Evolutionary conservation across 2,113 vertebrate species (phyloP).

Genomic region (Cochlearius cochlearius): DNA sequence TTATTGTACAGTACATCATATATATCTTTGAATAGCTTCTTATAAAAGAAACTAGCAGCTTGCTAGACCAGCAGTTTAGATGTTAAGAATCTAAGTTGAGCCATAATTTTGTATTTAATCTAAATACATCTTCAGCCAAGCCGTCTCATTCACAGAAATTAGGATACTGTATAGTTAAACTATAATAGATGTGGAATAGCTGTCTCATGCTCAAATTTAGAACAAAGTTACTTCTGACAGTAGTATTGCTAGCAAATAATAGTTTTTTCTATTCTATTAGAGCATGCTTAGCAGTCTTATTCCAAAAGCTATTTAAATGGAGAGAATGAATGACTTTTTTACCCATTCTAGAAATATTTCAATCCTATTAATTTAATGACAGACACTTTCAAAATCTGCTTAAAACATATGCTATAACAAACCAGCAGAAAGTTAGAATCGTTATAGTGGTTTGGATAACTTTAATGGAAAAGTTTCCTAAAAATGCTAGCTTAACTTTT

Average conservation of each 20-base stretch:
- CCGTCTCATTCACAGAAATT: neutral
- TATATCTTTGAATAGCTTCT: neutral
- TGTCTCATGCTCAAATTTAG: constrained; percentile 26
- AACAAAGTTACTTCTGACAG: neutral
- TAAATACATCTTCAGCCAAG: neutral
- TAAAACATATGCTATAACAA: fast-evolving
- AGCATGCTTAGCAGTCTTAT: neutral
- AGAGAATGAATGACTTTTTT: neutral
- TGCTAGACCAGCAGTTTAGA: neutral
- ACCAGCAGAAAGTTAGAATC: neutral
- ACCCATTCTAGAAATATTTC: neutral
- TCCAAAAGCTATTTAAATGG: neutral
- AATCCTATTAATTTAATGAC: neutral
- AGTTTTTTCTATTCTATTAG: neutral
- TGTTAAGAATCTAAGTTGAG: neutral
- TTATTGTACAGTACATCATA: neutral
- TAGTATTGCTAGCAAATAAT: neutral
- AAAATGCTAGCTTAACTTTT: neutral
- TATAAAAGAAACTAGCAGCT: neutral
- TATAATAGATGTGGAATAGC: neutral
- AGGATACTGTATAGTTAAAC: neutral
- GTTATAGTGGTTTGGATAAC: neutral
- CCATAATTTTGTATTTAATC: neutral
- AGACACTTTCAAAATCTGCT: neutral
- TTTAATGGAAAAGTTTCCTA: neutral